These are phyloP conservation scores for Parauchenoglanis ngamensis DNA, from an alignment of 2,797 vertebrate species.

Conservation along the genomic window DNA sequence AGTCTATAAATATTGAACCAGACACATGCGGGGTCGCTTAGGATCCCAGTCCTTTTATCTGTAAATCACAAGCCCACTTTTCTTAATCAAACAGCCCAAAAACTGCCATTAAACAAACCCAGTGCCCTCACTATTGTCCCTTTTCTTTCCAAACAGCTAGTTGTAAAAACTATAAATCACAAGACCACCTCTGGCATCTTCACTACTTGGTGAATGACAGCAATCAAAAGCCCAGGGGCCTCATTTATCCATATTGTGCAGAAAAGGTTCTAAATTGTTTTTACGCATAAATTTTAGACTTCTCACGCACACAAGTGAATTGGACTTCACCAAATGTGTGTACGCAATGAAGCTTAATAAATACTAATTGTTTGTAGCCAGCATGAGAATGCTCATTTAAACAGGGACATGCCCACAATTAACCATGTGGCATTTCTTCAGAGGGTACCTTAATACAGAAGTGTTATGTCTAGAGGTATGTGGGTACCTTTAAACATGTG, in stretches of 20 bases:
- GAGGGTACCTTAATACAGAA: background rate
- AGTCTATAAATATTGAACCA: slow-evolving; percentile 53
- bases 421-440: background rate
- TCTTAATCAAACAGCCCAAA: slow-evolving; percentile 5
- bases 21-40: slow-evolving; percentile 41
- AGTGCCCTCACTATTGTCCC: background rate
- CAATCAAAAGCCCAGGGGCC: background rate
- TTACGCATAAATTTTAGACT: background rate
- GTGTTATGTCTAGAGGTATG: too few species aligned
- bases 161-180: background rate
- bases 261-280: background rate
- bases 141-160: background rate
- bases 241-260: background rate
- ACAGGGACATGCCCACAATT: background rate
- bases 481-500: too few species aligned
- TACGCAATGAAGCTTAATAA: background rate
- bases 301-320: background rate
- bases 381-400: background rate
- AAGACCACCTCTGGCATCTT: background rate
- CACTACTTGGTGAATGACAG: background rate
- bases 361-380: background rate
- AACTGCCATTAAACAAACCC: background rate
- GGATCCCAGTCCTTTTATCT: slow-evolving; percentile 2
- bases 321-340: background rate
- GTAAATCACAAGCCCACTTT: background rate